Conservation (phyloP, 2,888 invertebrate genomes). For the Amiota communis region DNA sequence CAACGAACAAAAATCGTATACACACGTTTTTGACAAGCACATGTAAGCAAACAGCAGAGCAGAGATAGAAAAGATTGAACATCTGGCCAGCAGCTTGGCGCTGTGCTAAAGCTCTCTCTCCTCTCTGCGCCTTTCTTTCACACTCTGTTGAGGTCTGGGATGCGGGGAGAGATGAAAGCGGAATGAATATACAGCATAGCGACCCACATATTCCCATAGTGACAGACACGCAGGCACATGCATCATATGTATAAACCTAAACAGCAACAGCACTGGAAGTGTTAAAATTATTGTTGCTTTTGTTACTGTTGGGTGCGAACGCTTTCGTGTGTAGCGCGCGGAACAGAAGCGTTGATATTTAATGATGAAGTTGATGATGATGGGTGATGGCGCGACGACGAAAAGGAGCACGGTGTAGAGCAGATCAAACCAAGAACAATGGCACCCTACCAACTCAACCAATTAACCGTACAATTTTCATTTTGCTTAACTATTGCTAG, state of each 20-base stretch:
- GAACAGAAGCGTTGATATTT: background rate
- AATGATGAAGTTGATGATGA: background rate
- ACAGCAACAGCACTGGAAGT: background rate
- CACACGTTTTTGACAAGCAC: background rate
- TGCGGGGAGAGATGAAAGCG: too few species aligned
- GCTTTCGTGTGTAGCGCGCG: background rate
- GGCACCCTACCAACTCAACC: too few species aligned
- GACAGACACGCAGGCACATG: too few species aligned
- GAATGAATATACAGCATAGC: too few species aligned
- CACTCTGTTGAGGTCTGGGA: too few species aligned
- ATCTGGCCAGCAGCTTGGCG: conserved; percentile 15
- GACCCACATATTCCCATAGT: too few species aligned
- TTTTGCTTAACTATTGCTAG: too few species aligned
- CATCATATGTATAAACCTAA: too few species aligned
- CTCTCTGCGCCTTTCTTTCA: too few species aligned
- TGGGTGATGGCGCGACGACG: background rate
- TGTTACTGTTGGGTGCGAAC: background rate
- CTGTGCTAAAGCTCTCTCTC: too few species aligned
- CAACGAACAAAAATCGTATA: background rate
- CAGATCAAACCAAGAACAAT: conserved; percentile 28
- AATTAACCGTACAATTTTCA: too few species aligned
- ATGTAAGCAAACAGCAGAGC: background rate
- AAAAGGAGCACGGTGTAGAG: conserved; percentile 36
- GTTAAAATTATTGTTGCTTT: background rate
- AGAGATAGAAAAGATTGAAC: conserved; percentile 1